Conservation (phyloP, 2,113 vertebrate species). For the Cervus canadensis region DNA sequence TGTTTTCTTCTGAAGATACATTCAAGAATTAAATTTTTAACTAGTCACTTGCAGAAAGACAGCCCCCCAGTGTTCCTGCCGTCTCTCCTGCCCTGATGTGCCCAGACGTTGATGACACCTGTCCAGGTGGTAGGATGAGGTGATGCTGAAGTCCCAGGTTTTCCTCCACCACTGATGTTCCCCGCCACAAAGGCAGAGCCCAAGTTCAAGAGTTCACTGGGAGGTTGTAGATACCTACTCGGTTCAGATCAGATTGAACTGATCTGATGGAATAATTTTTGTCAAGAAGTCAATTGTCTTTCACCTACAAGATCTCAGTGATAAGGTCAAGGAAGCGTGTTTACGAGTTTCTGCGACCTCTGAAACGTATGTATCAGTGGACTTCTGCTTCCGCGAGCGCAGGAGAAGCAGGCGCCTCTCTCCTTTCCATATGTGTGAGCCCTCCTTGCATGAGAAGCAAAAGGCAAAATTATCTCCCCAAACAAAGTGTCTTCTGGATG, state of each 20-base stretch:
- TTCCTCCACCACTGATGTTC: slow-evolving; percentile 28
- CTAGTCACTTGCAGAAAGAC: slow-evolving; percentile 85
- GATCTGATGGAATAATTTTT: neutral
- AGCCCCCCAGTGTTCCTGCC: slow-evolving; percentile 69
- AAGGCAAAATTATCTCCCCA: slow-evolving; percentile 41
- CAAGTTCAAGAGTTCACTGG: accelerated
- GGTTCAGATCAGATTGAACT: accelerated
- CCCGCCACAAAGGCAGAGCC: neutral
- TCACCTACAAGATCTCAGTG: neutral
- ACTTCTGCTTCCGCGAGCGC: neutral
- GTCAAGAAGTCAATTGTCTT: neutral
- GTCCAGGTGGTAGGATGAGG: slow-evolving; percentile 78
- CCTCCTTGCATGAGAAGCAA: neutral
- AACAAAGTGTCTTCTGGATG: neutral
- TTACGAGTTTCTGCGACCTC: slow-evolving; percentile 12
- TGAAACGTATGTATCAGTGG: neutral
- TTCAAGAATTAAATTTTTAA: slow-evolving; percentile 90
- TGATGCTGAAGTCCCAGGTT: slow-evolving; percentile 70
- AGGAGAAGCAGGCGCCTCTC: neutral
- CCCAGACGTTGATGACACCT: slow-evolving; percentile 81
- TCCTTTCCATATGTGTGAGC: slow-evolving; percentile 20
- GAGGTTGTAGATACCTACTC: neutral
- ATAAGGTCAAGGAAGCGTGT: neutral
- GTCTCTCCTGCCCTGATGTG: slow-evolving; percentile 82
- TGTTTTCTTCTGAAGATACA: slow-evolving; percentile 83